These are phyloP conservation scores for Mola mola DNA, from an alignment of 2,113 vertebrate genomes.

Conservation along the genomic window DNA sequence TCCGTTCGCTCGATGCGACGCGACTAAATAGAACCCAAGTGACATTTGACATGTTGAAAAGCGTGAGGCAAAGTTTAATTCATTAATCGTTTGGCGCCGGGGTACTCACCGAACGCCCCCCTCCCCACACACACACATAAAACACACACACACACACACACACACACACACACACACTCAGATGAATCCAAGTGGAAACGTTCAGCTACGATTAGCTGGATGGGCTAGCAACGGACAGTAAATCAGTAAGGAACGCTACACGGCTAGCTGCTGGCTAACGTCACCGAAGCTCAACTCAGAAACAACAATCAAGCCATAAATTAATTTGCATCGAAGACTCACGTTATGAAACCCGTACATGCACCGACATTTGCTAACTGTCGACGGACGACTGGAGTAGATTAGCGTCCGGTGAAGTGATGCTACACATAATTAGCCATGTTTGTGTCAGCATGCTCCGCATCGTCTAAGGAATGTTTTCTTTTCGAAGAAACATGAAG, in stretches of 20 bases:
- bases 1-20: not conserved
- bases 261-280: conserved; percentile 1
- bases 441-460: conserved; percentile 53
- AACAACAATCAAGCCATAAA: not conserved
- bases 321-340: not conserved
- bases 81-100: too few relatives aligned
- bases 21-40: not conserved
- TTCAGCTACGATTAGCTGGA: conserved; percentile 47
- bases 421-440: conserved; percentile 6
- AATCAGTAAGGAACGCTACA: conserved; percentile 47
- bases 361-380: not conserved
- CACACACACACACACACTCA: too few relatives aligned
- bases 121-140: too few relatives aligned
- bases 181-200: conserved; percentile 3
- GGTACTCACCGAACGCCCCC: too few relatives aligned
- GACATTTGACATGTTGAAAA: not conserved
- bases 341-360: not conserved
- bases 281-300: conserved; percentile 2
- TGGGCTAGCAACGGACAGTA: conserved; percentile 33
- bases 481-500: conserved; percentile 27
- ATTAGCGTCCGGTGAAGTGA: not conserved
- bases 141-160: too few relatives aligned
- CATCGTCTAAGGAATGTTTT: conserved; percentile 63
- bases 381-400: not conserved
- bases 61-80: not conserved